Evolutionary conservation across 2,113 vertebrate species (phyloP), one percentile per base, ranked within the genome.

Genomic region (Caretta caretta): DNA sequence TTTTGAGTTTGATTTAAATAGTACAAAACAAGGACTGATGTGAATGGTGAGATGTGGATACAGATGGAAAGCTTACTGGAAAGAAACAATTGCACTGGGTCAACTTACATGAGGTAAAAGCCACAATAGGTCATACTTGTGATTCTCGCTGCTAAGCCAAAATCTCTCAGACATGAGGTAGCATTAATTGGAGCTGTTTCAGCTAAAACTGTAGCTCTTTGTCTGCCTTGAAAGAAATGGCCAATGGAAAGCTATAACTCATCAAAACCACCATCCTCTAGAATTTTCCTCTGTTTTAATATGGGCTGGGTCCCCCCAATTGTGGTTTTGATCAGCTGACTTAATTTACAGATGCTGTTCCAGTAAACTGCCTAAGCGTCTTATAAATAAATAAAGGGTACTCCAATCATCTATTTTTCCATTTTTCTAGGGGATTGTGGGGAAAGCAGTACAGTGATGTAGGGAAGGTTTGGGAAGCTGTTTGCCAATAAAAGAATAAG

Each of bases 141-240:
- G 95, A 87, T 97, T 97, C 89, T 96, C 81, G 82, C 96, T 96
- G 96, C 85, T 86, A 49, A 59, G 92, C 51, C 86, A 91, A 90
- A 97, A 94, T 92, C 76, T 95, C 96, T 95, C 53, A 96, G 90
- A 96, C 82, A 48, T 76, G 79, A 97, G 91, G 83, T 93, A 94
- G 83, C 92, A 95, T 93, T 96, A 93, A 96, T 93, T 93, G 7
- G 80, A 88, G n/a, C 79, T 92, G 79, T 87, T 98, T 97, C 19
- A 93, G 87, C 92, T 97, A 92, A 95, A 97, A 97, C 92, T 84
- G 35, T 84, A 96, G 85, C 87, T 95, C 69, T 92, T 97, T 93
- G 85, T 78, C 85, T 89, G 48, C 50, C 59, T 95, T 93, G 97
- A 92, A 97, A 97, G 90, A 96, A 96, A 95, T 57, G 5, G 38